These are phyloP conservation scores for Proterorhinus semilunaris DNA, from an alignment of 2,113 vertebrate genomes.

Conservation along the genomic window DNA sequence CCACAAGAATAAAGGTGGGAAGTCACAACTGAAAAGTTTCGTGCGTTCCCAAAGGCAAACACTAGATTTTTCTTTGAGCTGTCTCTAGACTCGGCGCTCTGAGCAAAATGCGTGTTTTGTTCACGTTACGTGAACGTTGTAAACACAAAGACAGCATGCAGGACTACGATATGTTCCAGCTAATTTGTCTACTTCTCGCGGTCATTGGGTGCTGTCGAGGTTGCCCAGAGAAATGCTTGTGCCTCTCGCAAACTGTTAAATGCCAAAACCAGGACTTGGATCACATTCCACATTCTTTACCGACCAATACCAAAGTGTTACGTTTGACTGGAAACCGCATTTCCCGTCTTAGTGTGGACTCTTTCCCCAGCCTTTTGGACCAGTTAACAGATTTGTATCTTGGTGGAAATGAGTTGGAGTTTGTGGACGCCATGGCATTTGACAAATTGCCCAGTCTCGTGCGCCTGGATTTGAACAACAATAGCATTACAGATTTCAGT, in stretches of 20 bases:
- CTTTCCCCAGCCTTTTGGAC: slow-evolving; percentile 78
- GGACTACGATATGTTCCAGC: slow-evolving; percentile 22
- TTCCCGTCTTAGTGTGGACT: slow-evolving; percentile 61
- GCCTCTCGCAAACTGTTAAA: slow-evolving; percentile 84
- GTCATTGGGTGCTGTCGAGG: slow-evolving; percentile 59
- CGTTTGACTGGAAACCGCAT: slow-evolving; percentile 85
- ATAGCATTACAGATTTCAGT: slow-evolving; percentile 76
- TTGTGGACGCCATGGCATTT: slow-evolving; percentile 78
- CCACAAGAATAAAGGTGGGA: slow-evolving; percentile 29
- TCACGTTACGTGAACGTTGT: slow-evolving; percentile 21
- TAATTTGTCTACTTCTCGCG: slow-evolving; percentile 61
- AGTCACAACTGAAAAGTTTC: slow-evolving; percentile 45
- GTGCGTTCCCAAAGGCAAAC: slow-evolving; percentile 1
- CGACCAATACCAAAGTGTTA: slow-evolving; percentile 78
- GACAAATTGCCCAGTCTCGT: slow-evolving; percentile 80
- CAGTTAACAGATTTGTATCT: slow-evolving; percentile 83
- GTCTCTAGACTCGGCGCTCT: slow-evolving; percentile 34
- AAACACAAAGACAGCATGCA: slow-evolving; percentile 17
- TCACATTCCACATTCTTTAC: slow-evolving; percentile 79
- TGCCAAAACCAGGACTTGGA: slow-evolving; percentile 83
- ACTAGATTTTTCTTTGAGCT: slow-evolving; percentile 17
- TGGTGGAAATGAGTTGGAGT: slow-evolving; percentile 78
- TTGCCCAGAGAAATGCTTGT: slow-evolving; percentile 84
- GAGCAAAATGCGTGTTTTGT: slow-evolving; percentile 52
- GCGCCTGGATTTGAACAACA: slow-evolving; percentile 87